Percentiles rank a stretch among this genome's conserved stretches.
Evolutionary conservation across 2,113 vertebrate genomes (phyloP).

Genomic region (Plotosus lineatus): DNA sequence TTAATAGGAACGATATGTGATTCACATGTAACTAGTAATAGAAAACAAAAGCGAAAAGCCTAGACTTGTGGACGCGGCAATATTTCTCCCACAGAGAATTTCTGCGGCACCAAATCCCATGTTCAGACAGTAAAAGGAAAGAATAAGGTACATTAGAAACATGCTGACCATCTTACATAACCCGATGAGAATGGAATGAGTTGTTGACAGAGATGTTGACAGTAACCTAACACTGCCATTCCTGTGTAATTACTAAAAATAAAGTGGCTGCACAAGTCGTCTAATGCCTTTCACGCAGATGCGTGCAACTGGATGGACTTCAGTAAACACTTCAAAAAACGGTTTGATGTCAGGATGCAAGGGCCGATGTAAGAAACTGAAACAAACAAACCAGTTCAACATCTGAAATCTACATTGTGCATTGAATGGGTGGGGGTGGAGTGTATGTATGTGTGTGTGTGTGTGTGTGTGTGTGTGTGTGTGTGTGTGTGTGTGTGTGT

Average conservation of each 20-base stretch:
- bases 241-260: conserved; percentile 40
- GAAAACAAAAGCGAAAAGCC: neutral
- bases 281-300: conserved; percentile 27
- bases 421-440: neutral
- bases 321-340: conserved; percentile 35
- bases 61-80: neutral
- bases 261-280: conserved; percentile 24
- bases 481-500: no score
- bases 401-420: conserved; percentile 34
- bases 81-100: neutral
- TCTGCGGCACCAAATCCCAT: neutral
- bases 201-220: conserved; percentile 35
- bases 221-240: conserved; percentile 32
- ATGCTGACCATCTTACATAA: conserved; percentile 12
- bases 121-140: neutral
- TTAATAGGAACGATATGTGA: conserved; percentile 24
- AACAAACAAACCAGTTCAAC: conserved; percentile 18
- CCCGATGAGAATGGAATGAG: conserved; percentile 12
- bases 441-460: no score
- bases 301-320: conserved; percentile 25
- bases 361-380: conserved; percentile 15
- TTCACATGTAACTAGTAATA: conserved; percentile 18
- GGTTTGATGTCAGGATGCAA: conserved; percentile 43
- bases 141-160: neutral
- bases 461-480: no score